These are phyloP conservation scores for Antennarius maculatus DNA, from an alignment of 2,797 vertebrate species.

Conservation along the genomic window DNA sequence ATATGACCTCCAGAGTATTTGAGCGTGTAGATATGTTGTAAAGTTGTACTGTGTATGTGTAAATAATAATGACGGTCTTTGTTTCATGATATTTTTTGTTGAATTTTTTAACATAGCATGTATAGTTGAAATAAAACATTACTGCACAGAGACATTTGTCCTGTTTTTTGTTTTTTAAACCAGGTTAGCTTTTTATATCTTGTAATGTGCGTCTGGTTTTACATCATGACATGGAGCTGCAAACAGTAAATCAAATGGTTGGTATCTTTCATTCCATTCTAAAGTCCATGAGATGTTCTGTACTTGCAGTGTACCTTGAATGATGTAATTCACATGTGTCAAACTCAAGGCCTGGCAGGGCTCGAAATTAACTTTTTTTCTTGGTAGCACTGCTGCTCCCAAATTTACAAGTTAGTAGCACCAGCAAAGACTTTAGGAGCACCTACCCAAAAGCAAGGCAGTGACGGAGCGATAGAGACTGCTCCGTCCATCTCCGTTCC, in stretches of 20 bases:
- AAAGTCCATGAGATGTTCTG: slow-evolving; percentile 25
- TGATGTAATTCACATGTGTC: slow-evolving; percentile 2
- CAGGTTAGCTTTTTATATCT: slow-evolving; percentile 1
- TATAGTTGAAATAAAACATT: slow-evolving; percentile 99
- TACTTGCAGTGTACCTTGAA: slow-evolving; percentile 18
- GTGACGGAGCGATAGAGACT: no score
- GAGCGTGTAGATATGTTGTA: slow-evolving; percentile 98
- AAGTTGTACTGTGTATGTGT: slow-evolving; percentile 99
- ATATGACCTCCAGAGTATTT: slow-evolving; percentile 95
- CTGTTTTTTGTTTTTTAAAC: not conserved
- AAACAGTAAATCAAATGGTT: slow-evolving; percentile 25
- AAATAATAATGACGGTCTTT: slow-evolving; percentile 93
- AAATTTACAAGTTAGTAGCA: no score
- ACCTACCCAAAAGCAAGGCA: no score
- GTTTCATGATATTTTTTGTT: slow-evolving; percentile 83
- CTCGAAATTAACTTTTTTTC: no score
- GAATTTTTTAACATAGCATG: slow-evolving; percentile 98
- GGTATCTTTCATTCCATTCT: slow-evolving; percentile 20
- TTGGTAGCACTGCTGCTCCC: no score
- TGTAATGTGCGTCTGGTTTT: slow-evolving; percentile 10
- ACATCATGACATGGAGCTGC: slow-evolving; percentile 1
- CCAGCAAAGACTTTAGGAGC: no score
- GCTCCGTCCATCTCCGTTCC: no score
- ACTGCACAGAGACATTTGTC: slow-evolving; percentile 75
- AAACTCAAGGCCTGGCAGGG: no score